Evolutionary conservation across 2,888 invertebrate genomes (phyloP).

Genomic region (Microdon myrmicae): DNA sequence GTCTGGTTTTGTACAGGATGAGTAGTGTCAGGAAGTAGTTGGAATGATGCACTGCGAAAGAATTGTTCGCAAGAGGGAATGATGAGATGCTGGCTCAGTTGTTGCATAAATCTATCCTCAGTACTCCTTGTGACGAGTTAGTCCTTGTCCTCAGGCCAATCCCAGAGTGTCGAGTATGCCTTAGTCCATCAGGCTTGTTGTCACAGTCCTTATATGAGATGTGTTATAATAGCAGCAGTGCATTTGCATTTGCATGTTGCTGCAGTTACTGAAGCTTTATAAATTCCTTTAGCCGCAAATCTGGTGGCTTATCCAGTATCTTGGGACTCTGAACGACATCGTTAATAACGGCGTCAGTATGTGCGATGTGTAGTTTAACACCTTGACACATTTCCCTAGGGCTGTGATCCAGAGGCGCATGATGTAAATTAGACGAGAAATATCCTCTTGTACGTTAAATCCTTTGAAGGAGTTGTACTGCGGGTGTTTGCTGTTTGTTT

Average conservation of each 20-base stretch:
- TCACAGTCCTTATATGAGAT: constrained; percentile 9
- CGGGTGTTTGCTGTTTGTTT: constrained; percentile 9
- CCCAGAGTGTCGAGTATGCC: constrained; percentile 26
- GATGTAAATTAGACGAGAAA: constrained; percentile 39
- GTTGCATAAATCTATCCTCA: constrained; percentile 38
- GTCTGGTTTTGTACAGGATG: constrained; percentile 28
- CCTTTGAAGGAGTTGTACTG: constrained; percentile 25
- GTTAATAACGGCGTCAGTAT: constrained; percentile 37
- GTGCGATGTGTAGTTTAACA: constrained; percentile 39
- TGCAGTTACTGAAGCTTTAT: constrained; percentile 13
- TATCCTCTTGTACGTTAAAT: constrained; percentile 11
- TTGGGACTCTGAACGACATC: constrained; percentile 25
- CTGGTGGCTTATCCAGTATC: background rate
- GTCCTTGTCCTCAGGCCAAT: constrained; percentile 40
- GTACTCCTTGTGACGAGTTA: constrained; percentile 23
- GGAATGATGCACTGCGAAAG: constrained; percentile 24
- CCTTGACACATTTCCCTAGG: constrained; percentile 47
- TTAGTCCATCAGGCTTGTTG: constrained; percentile 47
- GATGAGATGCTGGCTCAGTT: constrained; percentile 5
- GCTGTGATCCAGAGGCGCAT: constrained; percentile 32
- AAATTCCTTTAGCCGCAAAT: constrained; percentile 25
- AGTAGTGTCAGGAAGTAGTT: constrained; percentile 34
- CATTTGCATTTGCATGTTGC: constrained; percentile 25
- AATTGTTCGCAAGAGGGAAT: constrained; percentile 20
- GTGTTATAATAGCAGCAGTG: constrained; percentile 13